Conservation (phyloP, 2,797 vertebrate genomes). For the Semotilus atromaculatus region DNA sequence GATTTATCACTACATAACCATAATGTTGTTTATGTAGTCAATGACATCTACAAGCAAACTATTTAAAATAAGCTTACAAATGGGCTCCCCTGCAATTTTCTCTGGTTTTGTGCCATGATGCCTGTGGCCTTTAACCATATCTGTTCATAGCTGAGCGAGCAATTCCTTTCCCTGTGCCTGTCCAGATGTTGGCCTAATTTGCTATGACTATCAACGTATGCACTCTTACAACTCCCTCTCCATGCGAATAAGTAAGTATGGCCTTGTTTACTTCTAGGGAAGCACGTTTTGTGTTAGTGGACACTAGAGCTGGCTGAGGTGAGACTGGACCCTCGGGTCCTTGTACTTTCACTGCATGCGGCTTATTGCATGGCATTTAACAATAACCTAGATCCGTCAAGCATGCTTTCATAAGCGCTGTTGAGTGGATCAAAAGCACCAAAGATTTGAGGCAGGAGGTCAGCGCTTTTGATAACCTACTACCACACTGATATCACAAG, state of each 20-base stretch:
- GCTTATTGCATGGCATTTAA: slow-evolving; percentile 9
- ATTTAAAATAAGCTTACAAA: background rate
- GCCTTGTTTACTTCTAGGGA: slow-evolving; percentile 55
- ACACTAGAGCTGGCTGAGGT: slow-evolving; percentile 21
- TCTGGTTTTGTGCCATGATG: slow-evolving; percentile 61
- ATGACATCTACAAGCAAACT: background rate
- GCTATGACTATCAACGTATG: slow-evolving; percentile 70
- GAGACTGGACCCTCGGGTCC: background rate
- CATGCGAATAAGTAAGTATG: slow-evolving; percentile 58
- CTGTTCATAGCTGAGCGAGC: slow-evolving; percentile 71
- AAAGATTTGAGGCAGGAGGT: no score
- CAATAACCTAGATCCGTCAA: slow-evolving; percentile 29
- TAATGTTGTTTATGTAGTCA: background rate
- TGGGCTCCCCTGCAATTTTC: slow-evolving; percentile 45
- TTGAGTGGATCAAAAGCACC: slow-evolving; percentile 26
- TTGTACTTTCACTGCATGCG: background rate
- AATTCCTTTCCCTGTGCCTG: slow-evolving; percentile 68
- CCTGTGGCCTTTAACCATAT: slow-evolving; percentile 63
- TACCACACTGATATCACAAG: background rate
- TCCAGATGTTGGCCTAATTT: slow-evolving; percentile 83
- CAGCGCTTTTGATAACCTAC: background rate
- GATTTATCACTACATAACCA: background rate
- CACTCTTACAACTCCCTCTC: slow-evolving; percentile 69
- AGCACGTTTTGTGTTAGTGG: slow-evolving; percentile 49
- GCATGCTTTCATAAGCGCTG: slow-evolving; percentile 12